A percentile compares a stretch with the other conserved stretches of the same genome.
Conservation (phyloP, 2,888 invertebrate genomes). For the Cremastobaeus sp. region DNA sequence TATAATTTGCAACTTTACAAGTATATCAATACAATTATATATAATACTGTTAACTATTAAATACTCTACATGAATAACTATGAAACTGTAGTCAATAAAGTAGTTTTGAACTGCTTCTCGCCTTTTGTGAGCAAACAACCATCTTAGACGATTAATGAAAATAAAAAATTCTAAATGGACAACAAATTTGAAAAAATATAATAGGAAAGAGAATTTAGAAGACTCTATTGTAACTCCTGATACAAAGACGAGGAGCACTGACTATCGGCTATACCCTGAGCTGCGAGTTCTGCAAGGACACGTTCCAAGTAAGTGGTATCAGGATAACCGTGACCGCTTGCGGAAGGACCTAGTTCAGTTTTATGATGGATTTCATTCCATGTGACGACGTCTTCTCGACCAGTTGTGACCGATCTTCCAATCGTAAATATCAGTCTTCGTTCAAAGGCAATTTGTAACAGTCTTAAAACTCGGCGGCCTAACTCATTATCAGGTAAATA, state of each 20-base stretch:
- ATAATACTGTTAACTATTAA: no score
- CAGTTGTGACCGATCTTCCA: constrained; percentile 92
- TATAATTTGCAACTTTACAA: no score
- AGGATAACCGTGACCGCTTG: constrained; percentile 84
- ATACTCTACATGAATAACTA: no score
- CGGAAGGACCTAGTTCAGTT: constrained; percentile 83
- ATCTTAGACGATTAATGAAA: not conserved
- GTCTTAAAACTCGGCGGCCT: constrained; percentile 86
- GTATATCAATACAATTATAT: no score
- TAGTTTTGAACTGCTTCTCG: constrained; percentile 11
- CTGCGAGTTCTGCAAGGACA: constrained; percentile 81
- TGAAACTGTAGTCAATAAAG: constrained; percentile 16
- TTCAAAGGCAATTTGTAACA: constrained; percentile 90
- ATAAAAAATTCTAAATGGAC: not conserved
- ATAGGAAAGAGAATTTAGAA: not conserved
- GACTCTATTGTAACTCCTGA: constrained; percentile 72
- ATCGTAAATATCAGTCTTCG: constrained; percentile 91
- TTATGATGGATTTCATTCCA: constrained; percentile 96
- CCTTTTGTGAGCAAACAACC: constrained; percentile 23
- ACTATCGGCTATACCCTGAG: constrained; percentile 80
- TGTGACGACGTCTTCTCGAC: constrained; percentile 92
- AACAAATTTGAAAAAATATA: constrained; percentile 5
- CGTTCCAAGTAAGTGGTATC: constrained; percentile 87
- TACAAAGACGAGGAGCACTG: constrained; percentile 69
- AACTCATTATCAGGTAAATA: constrained; percentile 91